phyloP scores from a whole-genome alignment of 2,888 invertebrate species.

The Mythimna impura region DNA sequence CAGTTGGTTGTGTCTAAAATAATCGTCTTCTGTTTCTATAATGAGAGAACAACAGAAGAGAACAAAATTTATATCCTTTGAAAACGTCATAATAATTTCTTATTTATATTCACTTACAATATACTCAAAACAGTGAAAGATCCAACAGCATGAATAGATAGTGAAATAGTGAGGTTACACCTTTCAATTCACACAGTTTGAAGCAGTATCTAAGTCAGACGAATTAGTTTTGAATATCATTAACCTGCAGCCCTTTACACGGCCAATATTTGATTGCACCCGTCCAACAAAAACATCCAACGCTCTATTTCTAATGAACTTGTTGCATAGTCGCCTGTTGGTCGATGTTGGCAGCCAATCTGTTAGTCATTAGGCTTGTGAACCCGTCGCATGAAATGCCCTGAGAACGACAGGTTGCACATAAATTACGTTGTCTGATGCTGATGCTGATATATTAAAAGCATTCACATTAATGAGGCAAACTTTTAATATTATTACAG shows the following conservation, averaged over 20 bases:
- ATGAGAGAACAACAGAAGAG: background rate
- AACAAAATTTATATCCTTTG: background rate
- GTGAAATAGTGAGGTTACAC: background rate
- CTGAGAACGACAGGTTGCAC: constrained; percentile 55
- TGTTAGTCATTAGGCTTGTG: constrained; percentile 40
- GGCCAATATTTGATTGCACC: constrained; percentile 21
- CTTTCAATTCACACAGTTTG: constrained; percentile 1
- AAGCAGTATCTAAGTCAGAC: constrained; percentile 6
- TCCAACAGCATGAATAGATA: background rate
- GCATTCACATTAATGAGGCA: constrained; percentile 17
- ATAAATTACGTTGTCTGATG: constrained; percentile 43
- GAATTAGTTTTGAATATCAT: constrained; percentile 33
- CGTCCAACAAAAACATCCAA: constrained; percentile 3
- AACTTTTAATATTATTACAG: background rate
- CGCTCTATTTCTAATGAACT: constrained; percentile 20
- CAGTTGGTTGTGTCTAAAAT: constrained; percentile 10
- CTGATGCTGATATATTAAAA: constrained; percentile 36
- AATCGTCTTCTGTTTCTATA: background rate
- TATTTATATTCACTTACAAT: too few relatives aligned
- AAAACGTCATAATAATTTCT: background rate
- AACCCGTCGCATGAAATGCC: constrained; percentile 61
- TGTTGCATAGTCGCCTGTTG: constrained; percentile 23
- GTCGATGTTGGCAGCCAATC: constrained; percentile 43
- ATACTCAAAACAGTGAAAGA: background rate
- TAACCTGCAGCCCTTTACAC: constrained; percentile 25